Conservation (phyloP, 1,140 invertebrate species). For the Drosophila ironensis region DNA sequence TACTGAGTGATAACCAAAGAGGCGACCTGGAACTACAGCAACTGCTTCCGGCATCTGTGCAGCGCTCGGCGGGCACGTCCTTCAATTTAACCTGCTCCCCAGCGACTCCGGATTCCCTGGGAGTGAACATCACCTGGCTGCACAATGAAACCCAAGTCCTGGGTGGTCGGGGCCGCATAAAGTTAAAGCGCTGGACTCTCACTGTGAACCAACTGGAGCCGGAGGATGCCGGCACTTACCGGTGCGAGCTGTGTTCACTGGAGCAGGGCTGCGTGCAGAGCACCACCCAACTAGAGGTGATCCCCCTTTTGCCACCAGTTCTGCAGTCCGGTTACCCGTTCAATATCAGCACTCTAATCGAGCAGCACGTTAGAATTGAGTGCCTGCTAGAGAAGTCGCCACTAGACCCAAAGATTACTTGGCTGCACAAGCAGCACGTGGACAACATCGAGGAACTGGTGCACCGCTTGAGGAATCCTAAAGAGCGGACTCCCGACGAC, state of each 20-base stretch:
- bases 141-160: slow-evolving; percentile 84
- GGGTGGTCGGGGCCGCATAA: slow-evolving; percentile 68
- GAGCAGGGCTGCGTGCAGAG: slow-evolving; percentile 88
- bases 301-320: slow-evolving; percentile 86
- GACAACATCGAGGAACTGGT: slow-evolving; percentile 27
- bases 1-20: slow-evolving; percentile 9
- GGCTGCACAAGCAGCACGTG: slow-evolving; percentile 81
- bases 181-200: slow-evolving; percentile 85
- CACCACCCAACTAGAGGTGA: slow-evolving; percentile 73
- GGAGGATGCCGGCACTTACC: slow-evolving; percentile 92
- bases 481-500: background rate
- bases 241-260: slow-evolving; percentile 91
- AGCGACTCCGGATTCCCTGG: slow-evolving; percentile 84
- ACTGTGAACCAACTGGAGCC: slow-evolving; percentile 87
- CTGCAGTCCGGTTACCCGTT: slow-evolving; percentile 89
- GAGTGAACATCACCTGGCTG: slow-evolving; percentile 89
- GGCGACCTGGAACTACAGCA: slow-evolving; percentile 42
- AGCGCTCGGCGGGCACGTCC: slow-evolving; percentile 85
- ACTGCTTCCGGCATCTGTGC: slow-evolving; percentile 14
- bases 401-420: slow-evolving; percentile 89
- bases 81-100: slow-evolving; percentile 85
- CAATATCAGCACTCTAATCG: slow-evolving; percentile 88
- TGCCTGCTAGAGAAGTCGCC: slow-evolving; percentile 87
- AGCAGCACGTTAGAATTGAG: slow-evolving; percentile 86
- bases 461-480: background rate